These are phyloP conservation scores for Amyelois transitella DNA, from an alignment of 1,140 invertebrate species.

Conservation along the genomic window DNA sequence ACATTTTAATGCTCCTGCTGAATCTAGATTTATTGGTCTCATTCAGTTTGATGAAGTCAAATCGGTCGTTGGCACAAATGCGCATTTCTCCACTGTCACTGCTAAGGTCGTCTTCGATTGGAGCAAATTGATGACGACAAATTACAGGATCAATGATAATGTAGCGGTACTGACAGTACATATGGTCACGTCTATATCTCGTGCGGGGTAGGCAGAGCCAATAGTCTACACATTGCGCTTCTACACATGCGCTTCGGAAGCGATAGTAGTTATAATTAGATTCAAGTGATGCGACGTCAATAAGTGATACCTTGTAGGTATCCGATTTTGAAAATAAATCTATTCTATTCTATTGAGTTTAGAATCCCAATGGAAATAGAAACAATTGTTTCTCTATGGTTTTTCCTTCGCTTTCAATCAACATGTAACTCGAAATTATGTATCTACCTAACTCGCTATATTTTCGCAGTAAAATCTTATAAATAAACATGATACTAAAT, in stretches of 20 bases:
- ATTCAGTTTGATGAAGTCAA: not conserved
- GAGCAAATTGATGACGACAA: not conserved
- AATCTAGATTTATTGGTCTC: not conserved
- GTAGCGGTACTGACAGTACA: too few species aligned
- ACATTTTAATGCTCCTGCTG: not conserved
- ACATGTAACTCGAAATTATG: not conserved
- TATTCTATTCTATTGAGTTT: too few species aligned
- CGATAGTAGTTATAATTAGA: too few species aligned
- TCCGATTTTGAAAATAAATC: too few species aligned
- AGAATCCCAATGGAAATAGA: too few species aligned
- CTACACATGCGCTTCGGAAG: too few species aligned
- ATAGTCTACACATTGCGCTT: too few species aligned
- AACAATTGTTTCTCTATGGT: too few species aligned
- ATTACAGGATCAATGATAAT: not conserved
- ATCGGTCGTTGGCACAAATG: not conserved
- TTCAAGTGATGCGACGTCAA: too few species aligned
- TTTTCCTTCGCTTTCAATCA: not conserved
- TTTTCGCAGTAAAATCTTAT: not conserved
- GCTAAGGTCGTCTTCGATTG: slow-evolving; percentile 1
- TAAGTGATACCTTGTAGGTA: too few species aligned
- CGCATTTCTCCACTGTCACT: slow-evolving; percentile 6
- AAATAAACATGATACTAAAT: not conserved
- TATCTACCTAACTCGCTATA: not conserved
- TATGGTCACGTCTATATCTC: too few species aligned
- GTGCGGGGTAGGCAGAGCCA: too few species aligned